phyloP scores from a whole-genome alignment of 2,113 vertebrate species.

The Chunga burmeisteri region DNA sequence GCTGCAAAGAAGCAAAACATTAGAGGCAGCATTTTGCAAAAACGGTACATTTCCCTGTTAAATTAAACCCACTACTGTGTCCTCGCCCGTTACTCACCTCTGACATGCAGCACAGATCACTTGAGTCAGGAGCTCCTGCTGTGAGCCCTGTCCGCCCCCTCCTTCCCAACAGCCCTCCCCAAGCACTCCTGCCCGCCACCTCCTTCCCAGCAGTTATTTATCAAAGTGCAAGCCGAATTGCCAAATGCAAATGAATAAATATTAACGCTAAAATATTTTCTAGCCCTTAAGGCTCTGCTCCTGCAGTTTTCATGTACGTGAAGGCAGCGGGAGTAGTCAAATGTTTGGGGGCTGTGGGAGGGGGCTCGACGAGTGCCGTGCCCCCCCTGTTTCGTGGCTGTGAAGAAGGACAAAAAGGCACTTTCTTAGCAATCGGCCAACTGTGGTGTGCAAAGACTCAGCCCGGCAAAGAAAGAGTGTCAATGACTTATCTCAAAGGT shows the following conservation, averaged over 20 bases:
- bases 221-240: background rate
- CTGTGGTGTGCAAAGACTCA: rapidly evolving
- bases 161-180: background rate
- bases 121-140: background rate
- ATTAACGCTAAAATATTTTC: background rate
- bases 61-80: background rate
- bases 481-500: background rate
- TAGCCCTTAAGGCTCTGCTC: background rate
- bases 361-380: background rate
- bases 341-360: background rate
- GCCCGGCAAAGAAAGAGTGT: background rate
- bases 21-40: background rate
- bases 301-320: background rate
- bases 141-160: rapidly evolving
- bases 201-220: background rate
- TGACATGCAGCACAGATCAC: background rate
- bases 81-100: rapidly evolving
- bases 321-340: background rate
- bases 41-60: background rate
- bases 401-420: background rate
- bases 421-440: background rate
- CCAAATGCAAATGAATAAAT: background rate
- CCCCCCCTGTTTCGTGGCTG: background rate
- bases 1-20: background rate
- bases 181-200: background rate